Evolutionary conservation across 2,113 vertebrate genomes (phyloP).

Genomic region (Poeciliopsis turrubarensis): DNA sequence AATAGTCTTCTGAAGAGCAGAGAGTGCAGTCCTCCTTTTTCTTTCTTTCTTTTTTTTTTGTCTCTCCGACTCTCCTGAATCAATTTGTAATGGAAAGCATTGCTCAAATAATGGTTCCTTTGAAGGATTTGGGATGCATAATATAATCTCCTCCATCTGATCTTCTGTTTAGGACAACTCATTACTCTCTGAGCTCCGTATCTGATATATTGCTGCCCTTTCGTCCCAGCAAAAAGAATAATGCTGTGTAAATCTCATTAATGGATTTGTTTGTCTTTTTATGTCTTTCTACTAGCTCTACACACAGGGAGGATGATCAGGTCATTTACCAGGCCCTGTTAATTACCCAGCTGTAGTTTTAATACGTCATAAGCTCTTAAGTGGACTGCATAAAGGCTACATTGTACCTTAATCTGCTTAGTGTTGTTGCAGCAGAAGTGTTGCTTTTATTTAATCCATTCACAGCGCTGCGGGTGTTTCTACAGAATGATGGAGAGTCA

Average conservation of each 20-base stretch:
- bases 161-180: conserved; percentile 61
- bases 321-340: conserved; percentile 56
- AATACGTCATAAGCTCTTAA: conserved; percentile 68
- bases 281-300: conserved; percentile 44
- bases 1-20: conserved; percentile 16
- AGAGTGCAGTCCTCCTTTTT: background rate
- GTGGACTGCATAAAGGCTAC: conserved; percentile 54
- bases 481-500: conserved; percentile 23
- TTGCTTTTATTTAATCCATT: conserved; percentile 63
- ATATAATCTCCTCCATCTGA: conserved; percentile 55
- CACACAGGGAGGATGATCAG: conserved; percentile 49
- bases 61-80: background rate
- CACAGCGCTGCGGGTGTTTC: conserved; percentile 16
- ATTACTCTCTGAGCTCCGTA: conserved; percentile 58
- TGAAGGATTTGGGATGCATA: conserved; percentile 41
- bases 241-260: conserved; percentile 66
- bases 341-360: conserved; percentile 70
- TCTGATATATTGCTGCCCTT: conserved; percentile 70
- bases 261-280: conserved; percentile 73
- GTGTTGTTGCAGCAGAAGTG: conserved; percentile 52
- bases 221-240: conserved; percentile 65
- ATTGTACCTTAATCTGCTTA: conserved; percentile 68
- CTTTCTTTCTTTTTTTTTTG: background rate
- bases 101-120: conserved; percentile 49
- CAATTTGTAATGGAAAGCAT: conserved; percentile 35